phyloP scores from a whole-genome alignment of 2,113 vertebrate genomes.

The Hydrolagus affinis region DNA sequence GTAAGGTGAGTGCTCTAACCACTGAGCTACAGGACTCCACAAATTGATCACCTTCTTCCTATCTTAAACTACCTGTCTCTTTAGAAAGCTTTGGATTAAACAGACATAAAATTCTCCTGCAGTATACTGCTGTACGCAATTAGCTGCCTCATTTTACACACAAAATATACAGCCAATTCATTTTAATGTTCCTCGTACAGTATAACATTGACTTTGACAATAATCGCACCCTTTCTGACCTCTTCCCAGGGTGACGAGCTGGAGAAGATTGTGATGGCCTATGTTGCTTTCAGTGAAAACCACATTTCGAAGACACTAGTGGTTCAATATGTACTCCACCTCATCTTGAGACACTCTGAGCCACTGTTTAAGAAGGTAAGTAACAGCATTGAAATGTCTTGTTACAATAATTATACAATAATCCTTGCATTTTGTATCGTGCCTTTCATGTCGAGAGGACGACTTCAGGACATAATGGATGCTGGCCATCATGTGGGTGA shows the following conservation, averaged over 20 bases:
- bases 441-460: too few relatives aligned
- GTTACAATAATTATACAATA: too few relatives aligned
- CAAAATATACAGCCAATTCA: too few relatives aligned
- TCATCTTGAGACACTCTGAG: slow-evolving; percentile 30
- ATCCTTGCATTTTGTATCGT: too few relatives aligned
- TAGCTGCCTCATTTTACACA: too few relatives aligned
- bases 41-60: neutral
- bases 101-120: neutral
- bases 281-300: slow-evolving; percentile 31
- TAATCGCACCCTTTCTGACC: neutral
- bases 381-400: neutral
- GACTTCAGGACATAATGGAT: too few relatives aligned
- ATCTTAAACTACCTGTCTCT: neutral
- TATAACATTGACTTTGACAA: neutral
- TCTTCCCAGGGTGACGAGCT: slow-evolving; percentile 29
- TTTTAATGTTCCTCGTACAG: too few relatives aligned
- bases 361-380: slow-evolving; percentile 34
- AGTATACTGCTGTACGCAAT: neutral
- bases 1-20: too few relatives aligned
- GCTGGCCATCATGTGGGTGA: too few relatives aligned
- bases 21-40: too few relatives aligned
- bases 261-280: slow-evolving; percentile 33
- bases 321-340: slow-evolving; percentile 33
- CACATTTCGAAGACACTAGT: neutral
- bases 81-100: neutral